Base-by-base conservation (phyloP, 2,797 vertebrate genomes). In the Bovichtus variegatus region DNA sequence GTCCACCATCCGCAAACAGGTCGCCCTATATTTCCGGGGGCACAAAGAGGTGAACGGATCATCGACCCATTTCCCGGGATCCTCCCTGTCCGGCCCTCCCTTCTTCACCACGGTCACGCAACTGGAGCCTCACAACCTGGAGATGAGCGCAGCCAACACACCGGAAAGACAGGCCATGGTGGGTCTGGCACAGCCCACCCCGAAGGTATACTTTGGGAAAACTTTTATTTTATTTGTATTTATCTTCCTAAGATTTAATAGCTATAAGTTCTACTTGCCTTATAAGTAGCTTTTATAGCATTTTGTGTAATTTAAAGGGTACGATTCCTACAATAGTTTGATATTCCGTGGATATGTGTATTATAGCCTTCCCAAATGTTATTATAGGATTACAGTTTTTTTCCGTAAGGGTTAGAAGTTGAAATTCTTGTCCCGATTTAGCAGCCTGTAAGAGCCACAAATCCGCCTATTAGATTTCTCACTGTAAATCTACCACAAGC, bases 1-100 rank as follows among this genome's bases (percentile, higher is more conserved):
- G 1, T 99, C 98, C 54, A 99, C 98, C 58, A 99, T 99, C 89
- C 96, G 98, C 83, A 99, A 99, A 92, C 98, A 99, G 92, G 98
- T 99, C 82, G 98, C 98, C 58, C 96, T 99, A 21, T 99, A 99
- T 93, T 99, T 99, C 93, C 95, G 98, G 1, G 98, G 98, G 47
- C 98, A 99, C 89, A 99, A 99, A 90, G 98, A 99, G 75, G 97
- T 98, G 81, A 98, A 97, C 40, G 95, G 98, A 3, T 93, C 96
- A 0, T 93, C 96, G 0, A 92, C 96, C 0, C 97, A 98, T 83
- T 99, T 99, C 88, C 96, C 97, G 0, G 92, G 96, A 0, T 92
- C 97, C 0, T 94, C 97, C 23, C 92, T 99, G 83, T 96, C 97
- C 0, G 96, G 97, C 0, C 98, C 98, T 0, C 96, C 97, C 60